These are phyloP conservation scores for Anser cygnoides DNA, from an alignment of 2,113 vertebrate genomes.

Conservation along the genomic window DNA sequence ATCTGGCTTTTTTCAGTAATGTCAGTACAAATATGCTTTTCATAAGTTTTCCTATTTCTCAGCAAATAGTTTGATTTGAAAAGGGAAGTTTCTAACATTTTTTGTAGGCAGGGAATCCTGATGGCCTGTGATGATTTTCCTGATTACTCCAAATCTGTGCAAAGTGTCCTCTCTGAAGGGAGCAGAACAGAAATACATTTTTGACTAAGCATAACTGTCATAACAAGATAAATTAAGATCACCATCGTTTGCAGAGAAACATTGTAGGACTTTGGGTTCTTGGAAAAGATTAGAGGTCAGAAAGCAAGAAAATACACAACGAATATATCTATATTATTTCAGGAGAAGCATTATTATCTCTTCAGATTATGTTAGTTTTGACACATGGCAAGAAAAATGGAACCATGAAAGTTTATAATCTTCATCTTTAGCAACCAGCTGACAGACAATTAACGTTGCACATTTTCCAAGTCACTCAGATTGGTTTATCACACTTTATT, in stretches of 20 bases:
- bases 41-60: not conserved
- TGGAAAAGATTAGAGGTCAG: not conserved
- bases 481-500: not conserved
- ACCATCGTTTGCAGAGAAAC: not conserved
- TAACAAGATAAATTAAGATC: not conserved
- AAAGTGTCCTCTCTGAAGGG: not conserved
- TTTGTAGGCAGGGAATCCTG: not conserved
- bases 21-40: not conserved
- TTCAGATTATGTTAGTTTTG: not conserved
- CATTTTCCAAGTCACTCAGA: not conserved
- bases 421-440: not conserved
- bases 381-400: not conserved
- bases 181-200: not conserved
- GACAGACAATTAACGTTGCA: slow-evolving; percentile 6
- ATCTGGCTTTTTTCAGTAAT: not conserved
- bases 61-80: not conserved
- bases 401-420: not conserved
- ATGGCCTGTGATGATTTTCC: not conserved
- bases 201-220: not conserved
- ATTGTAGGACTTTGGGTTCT: not conserved
- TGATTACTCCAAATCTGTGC: not conserved
- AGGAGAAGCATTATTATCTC: not conserved
- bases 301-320: slow-evolving; percentile 19
- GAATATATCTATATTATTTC: not conserved
- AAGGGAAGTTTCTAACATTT: not conserved